A percentile compares a stretch with the other conserved stretches of the same genome.
Evolutionary conservation across 2,888 invertebrate genomes (phyloP).

Genomic region (Archips xylosteana): DNA sequence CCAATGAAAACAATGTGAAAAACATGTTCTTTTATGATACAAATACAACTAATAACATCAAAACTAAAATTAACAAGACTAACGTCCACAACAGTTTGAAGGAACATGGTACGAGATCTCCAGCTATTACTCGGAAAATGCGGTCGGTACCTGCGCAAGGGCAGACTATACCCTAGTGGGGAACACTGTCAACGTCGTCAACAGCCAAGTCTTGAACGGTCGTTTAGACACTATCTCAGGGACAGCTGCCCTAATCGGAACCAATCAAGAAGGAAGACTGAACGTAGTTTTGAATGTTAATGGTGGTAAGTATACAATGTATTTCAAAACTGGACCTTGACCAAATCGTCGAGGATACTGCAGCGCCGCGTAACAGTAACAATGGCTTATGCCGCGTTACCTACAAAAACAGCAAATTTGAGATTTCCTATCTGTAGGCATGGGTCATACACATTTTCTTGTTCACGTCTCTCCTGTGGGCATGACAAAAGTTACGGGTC

Average conservation of each 20-base stretch:
- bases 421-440: too few relatives aligned
- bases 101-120: constrained; percentile 68
- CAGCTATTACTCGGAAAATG: constrained; percentile 61
- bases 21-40: constrained; percentile 28
- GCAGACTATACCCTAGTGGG: constrained; percentile 56
- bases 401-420: too few relatives aligned
- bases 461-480: too few relatives aligned
- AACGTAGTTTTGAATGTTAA: constrained; percentile 84
- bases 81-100: constrained; percentile 50
- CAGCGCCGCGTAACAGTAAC: too few relatives aligned
- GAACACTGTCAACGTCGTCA: constrained; percentile 55
- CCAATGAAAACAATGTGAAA: constrained; percentile 26
- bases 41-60: not conserved
- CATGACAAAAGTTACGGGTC: too few relatives aligned
- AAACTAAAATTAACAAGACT: not conserved
- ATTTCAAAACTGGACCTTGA: not conserved
- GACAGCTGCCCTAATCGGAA: constrained; percentile 68
- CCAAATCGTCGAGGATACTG: too few relatives aligned
- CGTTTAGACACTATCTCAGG: constrained; percentile 57
- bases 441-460: too few relatives aligned
- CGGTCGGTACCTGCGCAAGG: constrained; percentile 63
- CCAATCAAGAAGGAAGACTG: constrained; percentile 85
- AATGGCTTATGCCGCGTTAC: too few relatives aligned
- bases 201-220: constrained; percentile 63
- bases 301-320: constrained; percentile 59